Evolutionary conservation across 2,113 vertebrate genomes (phyloP).

Genomic region (Epinephelus cyanopodus): DNA sequence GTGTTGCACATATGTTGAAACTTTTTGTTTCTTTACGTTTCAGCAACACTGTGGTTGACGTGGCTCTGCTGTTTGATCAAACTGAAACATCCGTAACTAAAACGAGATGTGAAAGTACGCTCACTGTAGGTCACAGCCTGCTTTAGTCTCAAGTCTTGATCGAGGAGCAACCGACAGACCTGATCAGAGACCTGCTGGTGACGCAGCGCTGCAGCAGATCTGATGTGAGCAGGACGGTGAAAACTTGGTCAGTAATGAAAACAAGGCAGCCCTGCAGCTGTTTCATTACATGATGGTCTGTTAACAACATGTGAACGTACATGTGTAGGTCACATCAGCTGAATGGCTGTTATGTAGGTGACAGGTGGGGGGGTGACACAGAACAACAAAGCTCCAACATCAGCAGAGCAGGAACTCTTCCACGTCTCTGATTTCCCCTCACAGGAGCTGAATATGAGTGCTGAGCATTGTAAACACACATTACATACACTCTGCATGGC

Average conservation of each 20-base stretch:
- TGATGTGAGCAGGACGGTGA: too few relatives aligned
- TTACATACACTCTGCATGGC: slow-evolving; percentile 13
- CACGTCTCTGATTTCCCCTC: slow-evolving; percentile 23
- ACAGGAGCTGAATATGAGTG: neutral
- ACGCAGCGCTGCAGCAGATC: too few relatives aligned
- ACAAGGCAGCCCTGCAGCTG: neutral
- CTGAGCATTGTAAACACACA: slow-evolving; percentile 17
- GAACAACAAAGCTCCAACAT: slow-evolving; percentile 3
- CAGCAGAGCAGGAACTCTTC: neutral
- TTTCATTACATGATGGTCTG: neutral
- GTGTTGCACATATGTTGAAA: too few relatives aligned
- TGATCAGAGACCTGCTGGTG: too few relatives aligned
- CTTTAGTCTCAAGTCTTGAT: too few relatives aligned
- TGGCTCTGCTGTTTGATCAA: too few relatives aligned
- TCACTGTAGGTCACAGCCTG: too few relatives aligned
- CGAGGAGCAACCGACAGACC: too few relatives aligned
- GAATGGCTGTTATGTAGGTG: neutral
- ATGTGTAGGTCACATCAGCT: slow-evolving; percentile 17
- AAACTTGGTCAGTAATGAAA: neutral
- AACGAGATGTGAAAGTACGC: too few relatives aligned
- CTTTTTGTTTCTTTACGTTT: too few relatives aligned
- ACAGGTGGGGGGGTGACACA: slow-evolving; percentile 6
- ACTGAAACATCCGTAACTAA: too few relatives aligned
- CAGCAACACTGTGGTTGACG: too few relatives aligned
- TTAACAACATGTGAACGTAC: neutral